A percentile compares a stretch with the other conserved stretches of the same genome.
Conservation (phyloP, 1,140 invertebrate genomes). For the Drosophila ananassae region DNA sequence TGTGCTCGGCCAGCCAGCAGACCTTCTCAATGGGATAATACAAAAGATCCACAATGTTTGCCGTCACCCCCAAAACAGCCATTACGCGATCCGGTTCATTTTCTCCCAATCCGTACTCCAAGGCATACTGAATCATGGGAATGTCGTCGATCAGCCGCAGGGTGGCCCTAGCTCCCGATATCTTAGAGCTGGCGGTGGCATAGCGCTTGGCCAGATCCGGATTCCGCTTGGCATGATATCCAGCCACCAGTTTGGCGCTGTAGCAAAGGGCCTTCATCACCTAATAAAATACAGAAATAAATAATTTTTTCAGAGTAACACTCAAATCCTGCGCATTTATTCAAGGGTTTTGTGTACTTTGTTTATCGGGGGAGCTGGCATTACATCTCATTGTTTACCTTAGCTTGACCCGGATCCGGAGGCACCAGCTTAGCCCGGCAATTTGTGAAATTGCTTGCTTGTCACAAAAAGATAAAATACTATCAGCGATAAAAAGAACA, state of each 20-base stretch:
- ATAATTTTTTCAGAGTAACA: neutral
- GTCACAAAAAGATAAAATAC: conserved; percentile 70
- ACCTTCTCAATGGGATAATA: conserved; percentile 93
- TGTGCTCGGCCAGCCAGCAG: conserved; percentile 91
- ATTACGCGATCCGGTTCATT: conserved; percentile 88
- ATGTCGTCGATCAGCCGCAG: conserved; percentile 91
- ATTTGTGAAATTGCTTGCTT: conserved; percentile 69
- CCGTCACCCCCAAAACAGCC: conserved; percentile 87
- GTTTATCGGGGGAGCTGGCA: conserved; percentile 8
- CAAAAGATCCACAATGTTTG: conserved; percentile 90
- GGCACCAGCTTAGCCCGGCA: conserved; percentile 39
- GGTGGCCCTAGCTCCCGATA: conserved; percentile 88
- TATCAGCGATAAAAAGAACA: conserved; percentile 65
- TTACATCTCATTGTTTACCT: conserved; percentile 24
- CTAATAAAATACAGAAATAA: conserved; percentile 57
- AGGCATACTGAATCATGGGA: conserved; percentile 87
- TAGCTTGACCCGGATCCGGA: conserved; percentile 46
- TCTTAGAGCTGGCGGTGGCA: conserved; percentile 86
- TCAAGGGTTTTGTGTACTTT: conserved; percentile 2
- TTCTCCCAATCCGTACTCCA: conserved; percentile 87
- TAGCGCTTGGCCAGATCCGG: conserved; percentile 86
- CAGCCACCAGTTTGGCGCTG: conserved; percentile 86
- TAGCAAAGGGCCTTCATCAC: conserved; percentile 89
- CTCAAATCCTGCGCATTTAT: neutral
- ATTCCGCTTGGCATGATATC: conserved; percentile 85